Percentiles rank a stretch among this genome's conserved stretches.
These are phyloP conservation scores for Raja brachyura DNA, from an alignment of 2,113 vertebrate species.

Conservation along the genomic window DNA sequence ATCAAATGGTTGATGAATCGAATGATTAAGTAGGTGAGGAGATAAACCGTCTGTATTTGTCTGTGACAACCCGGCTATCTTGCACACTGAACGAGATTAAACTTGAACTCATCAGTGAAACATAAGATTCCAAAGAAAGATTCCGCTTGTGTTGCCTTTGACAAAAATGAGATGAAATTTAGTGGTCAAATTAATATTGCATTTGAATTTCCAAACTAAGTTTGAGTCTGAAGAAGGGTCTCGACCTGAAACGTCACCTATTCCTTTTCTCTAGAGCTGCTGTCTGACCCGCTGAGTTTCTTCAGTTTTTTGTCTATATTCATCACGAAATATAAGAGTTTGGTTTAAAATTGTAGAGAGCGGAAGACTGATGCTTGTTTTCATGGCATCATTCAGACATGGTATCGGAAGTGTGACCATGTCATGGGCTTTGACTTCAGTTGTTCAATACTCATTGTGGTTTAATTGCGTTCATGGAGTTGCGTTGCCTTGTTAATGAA, in stretches of 20 bases:
- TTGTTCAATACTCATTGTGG: no score
- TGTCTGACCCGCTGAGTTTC: no score
- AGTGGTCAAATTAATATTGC: neutral
- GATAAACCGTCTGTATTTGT: neutral
- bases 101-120: neutral
- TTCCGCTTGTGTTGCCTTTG: neutral
- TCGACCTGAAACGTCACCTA: no score
- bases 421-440: neutral
- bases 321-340: neutral
- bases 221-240: no score
- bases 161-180: neutral
- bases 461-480: no score
- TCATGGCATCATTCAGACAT: no score
- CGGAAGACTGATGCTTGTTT: neutral
- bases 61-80: neutral
- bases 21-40: neutral
- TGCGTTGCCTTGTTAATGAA: no score
- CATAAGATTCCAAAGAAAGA: neutral
- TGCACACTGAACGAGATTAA: neutral
- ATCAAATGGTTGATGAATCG: neutral
- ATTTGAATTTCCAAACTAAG: neutral
- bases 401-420: neutral
- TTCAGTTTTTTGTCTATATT: no score
- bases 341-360: neutral
- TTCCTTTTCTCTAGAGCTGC: no score